Conservation (phyloP, 1,140 invertebrate genomes). For the Megalopta genalis region DNA sequence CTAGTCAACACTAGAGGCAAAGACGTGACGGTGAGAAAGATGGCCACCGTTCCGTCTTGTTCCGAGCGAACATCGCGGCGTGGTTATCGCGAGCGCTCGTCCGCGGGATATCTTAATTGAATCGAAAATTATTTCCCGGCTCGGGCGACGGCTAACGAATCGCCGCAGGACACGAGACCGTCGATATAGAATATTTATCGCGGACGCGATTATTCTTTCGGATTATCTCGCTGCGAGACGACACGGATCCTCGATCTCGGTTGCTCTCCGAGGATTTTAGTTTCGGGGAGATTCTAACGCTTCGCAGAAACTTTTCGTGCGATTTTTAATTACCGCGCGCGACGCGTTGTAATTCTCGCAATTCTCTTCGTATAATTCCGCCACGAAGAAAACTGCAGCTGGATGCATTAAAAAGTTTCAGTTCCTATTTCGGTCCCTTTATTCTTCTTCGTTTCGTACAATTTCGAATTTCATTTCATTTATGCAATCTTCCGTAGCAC, state of each 20-base stretch:
- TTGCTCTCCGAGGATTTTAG: not conserved
- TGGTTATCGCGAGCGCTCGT: slow-evolving; percentile 5
- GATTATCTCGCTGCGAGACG: not conserved
- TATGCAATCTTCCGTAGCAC: no score
- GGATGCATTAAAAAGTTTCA: no score
- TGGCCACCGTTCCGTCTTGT: not conserved
- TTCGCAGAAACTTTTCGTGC: not conserved
- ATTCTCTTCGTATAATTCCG: no score
- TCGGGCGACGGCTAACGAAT: slow-evolving; percentile 1
- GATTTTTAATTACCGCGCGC: not conserved
- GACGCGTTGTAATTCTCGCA: no score
- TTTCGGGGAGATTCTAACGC: not conserved
- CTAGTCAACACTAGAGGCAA: not conserved
- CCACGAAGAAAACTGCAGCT: no score
- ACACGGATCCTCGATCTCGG: not conserved
- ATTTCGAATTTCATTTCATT: no score
- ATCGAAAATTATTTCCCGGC: slow-evolving; percentile 10
- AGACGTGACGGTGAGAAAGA: not conserved
- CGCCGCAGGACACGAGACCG: slow-evolving; percentile 1
- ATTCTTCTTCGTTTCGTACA: no score
- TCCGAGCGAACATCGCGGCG: not conserved
- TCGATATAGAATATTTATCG: slow-evolving; percentile 10
- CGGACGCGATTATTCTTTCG: slow-evolving; percentile 5
- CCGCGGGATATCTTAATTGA: slow-evolving; percentile 9
- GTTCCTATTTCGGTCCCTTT: no score